phyloP scores from a whole-genome alignment of 37 sponge, comb jelly and placozoan species.

The Lycopodina hypogea region DNA sequence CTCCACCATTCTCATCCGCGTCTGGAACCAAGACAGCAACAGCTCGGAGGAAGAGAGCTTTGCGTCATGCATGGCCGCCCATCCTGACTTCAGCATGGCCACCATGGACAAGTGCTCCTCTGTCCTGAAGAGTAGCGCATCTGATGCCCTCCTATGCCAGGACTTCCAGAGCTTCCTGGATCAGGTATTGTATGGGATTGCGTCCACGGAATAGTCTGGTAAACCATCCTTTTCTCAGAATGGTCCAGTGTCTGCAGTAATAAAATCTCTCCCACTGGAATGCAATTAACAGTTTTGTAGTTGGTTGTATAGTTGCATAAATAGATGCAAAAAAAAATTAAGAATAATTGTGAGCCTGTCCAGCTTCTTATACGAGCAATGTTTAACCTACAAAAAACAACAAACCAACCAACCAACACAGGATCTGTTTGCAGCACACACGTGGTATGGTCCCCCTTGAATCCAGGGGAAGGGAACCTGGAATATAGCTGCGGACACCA shows the following conservation, averaged over 20 bases:
- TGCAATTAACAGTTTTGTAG: no score
- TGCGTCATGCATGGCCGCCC: constrained; percentile 32
- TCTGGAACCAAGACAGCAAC: constrained; percentile 36
- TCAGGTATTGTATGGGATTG: constrained; percentile 12
- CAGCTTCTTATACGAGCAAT: no score
- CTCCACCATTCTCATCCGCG: constrained; percentile 33
- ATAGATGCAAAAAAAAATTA: no score
- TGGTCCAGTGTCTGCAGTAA: no score
- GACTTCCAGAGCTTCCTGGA: constrained; percentile 20
- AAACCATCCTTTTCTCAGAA: neutral
- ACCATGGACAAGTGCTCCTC: constrained; percentile 40
- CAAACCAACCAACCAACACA: no score
- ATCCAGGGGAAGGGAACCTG: no score
- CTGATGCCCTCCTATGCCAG: neutral
- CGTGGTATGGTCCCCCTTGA: no score
- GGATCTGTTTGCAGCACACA: no score
- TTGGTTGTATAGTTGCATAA: neutral
- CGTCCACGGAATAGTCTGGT: neutral
- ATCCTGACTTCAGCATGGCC: constrained; percentile 63
- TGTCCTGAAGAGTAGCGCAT: constrained; percentile 36
- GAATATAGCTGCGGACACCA: no score
- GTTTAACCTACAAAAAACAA: no score
- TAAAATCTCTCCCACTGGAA: no score
- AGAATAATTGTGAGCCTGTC: no score
- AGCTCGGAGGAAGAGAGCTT: constrained; percentile 27